phyloP scores from a whole-genome alignment of 2,797 vertebrate species.

The Furcifer pardalis region DNA sequence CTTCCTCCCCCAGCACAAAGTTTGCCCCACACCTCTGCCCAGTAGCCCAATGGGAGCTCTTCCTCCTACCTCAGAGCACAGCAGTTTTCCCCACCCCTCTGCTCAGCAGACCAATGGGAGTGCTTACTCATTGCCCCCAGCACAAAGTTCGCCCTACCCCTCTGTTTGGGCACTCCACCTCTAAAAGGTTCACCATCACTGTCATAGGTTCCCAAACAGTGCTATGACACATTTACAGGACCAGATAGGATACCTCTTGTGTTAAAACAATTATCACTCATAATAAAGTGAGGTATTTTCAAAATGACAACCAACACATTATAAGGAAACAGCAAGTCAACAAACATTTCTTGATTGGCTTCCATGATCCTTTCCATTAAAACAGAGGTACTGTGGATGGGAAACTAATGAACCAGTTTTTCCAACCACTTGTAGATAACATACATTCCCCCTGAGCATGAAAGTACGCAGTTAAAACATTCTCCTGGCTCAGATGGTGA shows the following conservation, averaged over 20 bases:
- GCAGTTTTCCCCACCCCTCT: too few species aligned
- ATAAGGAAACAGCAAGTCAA: background rate
- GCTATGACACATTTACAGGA: background rate
- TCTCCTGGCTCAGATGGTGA: background rate
- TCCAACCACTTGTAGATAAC: background rate
- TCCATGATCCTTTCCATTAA: background rate
- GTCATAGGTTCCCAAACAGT: background rate
- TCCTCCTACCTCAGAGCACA: too few species aligned
- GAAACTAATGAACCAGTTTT: background rate
- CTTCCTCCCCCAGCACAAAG: too few species aligned
- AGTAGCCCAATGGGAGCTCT: too few species aligned
- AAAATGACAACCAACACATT: background rate
- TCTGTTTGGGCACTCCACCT: too few species aligned
- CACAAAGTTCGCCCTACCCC: too few species aligned
- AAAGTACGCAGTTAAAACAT: too few species aligned
- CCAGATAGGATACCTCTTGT: background rate
- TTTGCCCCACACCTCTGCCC: too few species aligned
- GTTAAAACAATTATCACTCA: background rate
- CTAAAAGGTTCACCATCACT: too few species aligned
- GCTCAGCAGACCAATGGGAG: too few species aligned
- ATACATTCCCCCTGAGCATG: background rate
- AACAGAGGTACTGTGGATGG: background rate
- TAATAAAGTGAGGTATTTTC: background rate
- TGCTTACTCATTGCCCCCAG: too few species aligned
- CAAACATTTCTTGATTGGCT: background rate